Conservation (phyloP, 2,888 invertebrate species). For the Scaptomyza polygonia region DNA sequence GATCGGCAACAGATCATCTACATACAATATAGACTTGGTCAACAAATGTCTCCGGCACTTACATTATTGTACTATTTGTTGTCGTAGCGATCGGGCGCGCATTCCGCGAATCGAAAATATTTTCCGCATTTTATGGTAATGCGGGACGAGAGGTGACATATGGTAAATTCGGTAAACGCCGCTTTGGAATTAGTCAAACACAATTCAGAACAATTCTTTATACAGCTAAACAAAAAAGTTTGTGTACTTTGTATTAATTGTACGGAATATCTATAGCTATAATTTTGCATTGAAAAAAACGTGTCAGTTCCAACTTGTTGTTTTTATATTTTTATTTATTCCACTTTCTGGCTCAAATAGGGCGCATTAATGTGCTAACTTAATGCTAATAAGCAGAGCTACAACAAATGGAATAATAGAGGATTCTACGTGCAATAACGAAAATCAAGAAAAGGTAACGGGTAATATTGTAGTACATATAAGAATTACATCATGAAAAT, state of each 20-base stretch:
- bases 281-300: constrained; percentile 6
- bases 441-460: constrained; percentile 1
- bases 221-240: constrained; percentile 2
- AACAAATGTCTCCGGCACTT: constrained; percentile 39
- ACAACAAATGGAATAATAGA: constrained; percentile 2
- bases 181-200: constrained; percentile 23
- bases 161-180: constrained; percentile 36
- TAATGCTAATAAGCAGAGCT: constrained; percentile 6
- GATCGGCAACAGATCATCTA: constrained; percentile 47
- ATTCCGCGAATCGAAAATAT: constrained; percentile 35
- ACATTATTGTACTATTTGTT: constrained; percentile 46
- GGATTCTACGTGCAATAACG: constrained; percentile 6
- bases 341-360: constrained; percentile 9
- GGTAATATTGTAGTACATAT: too few relatives aligned
- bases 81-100: constrained; percentile 35
- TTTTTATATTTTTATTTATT: constrained; percentile 12
- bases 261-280: constrained; percentile 16
- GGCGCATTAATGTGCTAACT: constrained; percentile 26
- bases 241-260: constrained; percentile 3
- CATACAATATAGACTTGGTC: constrained; percentile 51
- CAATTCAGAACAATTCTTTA: constrained; percentile 35
- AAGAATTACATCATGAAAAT: too few relatives aligned
- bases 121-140: background rate
- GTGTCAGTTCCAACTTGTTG: constrained; percentile 29
- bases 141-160: constrained; percentile 13